phyloP scores from a whole-genome alignment of 2,888 invertebrate genomes.

The Epirrhoe tristata region DNA sequence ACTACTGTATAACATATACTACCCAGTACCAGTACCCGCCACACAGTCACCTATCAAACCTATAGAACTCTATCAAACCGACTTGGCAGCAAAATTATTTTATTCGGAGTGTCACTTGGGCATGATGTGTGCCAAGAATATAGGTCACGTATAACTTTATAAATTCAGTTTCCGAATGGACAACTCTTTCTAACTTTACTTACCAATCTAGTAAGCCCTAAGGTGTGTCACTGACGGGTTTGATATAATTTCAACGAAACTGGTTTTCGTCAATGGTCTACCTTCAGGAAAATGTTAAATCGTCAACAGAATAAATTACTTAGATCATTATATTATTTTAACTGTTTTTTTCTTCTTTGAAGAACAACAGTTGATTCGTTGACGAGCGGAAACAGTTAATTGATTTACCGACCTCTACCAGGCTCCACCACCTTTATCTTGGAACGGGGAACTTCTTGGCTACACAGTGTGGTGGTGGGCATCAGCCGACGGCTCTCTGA shows the following conservation, averaged over 20 bases:
- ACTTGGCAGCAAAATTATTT: constrained; percentile 25
- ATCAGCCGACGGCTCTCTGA: constrained; percentile 72
- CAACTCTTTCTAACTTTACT: constrained; percentile 2
- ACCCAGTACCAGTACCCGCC: background rate
- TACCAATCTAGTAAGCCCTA: too few species aligned
- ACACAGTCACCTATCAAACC: constrained; percentile 16
- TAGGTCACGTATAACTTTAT: constrained; percentile 21
- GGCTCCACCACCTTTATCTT: constrained; percentile 88
- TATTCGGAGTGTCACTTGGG: constrained; percentile 18
- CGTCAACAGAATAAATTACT: too few species aligned
- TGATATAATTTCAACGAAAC: too few species aligned
- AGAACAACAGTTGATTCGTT: too few species aligned
- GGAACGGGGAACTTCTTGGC: constrained; percentile 91
- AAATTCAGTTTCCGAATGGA: constrained; percentile 7
- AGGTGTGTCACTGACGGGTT: too few species aligned
- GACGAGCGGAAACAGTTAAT: too few species aligned
- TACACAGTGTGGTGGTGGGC: constrained; percentile 91
- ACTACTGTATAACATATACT: background rate
- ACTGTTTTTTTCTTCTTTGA: too few species aligned
- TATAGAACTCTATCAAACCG: constrained; percentile 12
- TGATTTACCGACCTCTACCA: constrained; percentile 48
- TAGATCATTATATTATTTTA: too few species aligned
- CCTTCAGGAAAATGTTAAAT: too few species aligned
- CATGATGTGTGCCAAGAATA: constrained; percentile 19
- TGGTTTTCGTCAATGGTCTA: too few species aligned